Base-by-base conservation (phyloP, 1,140 invertebrate genomes). In the Watersipora subatra region DNA sequence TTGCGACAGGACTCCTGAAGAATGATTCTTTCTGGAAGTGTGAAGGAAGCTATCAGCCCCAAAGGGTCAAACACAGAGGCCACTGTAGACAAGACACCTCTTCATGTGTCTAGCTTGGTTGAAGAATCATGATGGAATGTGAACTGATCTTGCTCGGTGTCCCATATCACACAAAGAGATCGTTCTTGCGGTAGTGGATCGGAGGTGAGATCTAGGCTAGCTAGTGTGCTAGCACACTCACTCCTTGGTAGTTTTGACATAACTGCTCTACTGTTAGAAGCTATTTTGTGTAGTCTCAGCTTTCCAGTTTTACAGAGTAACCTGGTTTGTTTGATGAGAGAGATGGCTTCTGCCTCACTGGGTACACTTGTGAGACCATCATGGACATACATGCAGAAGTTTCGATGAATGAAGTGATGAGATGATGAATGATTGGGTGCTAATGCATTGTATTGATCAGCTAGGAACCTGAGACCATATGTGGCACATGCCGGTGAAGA, bases 281-380 rank as follows among this genome's bases (percentile, higher is more conserved):
- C 28, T 30, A 69, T 70, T 55, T 73, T 74, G 34, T 70, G 70
- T 7, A 74, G 61, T 19, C 67, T 12, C 0, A 72, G 46, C 15
- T 67, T 67, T 28, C 68, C 65, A 1, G 2, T n/a, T 64, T 24
- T 64, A 70, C 1, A 72, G 55, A 15, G 62, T 34, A n/a, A 46
- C 34, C n/a, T 46, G n/a, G 34, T 46, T 46, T 46, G 34, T n/a
- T 46, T 46, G 34, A n/a, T 46, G 34, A 46, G 34, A n/a, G 34
- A 12, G 34, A 46, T 46, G 34, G n/a, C n/a, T n/a, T n/a, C n/a
- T n/a, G n/a, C n/a, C n/a, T n/a, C n/a, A n/a, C n/a, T n/a, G n/a
- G n/a, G n/a, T n/a, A n/a, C n/a, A n/a, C n/a, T n/a, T n/a, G n/a
- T n/a, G n/a, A n/a, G n/a, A n/a, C n/a, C n/a, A n/a, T n/a, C n/a